These are phyloP conservation scores for Chlorocebus sabaeus DNA, from an alignment of 2,113 vertebrate species.

Conservation along the genomic window DNA sequence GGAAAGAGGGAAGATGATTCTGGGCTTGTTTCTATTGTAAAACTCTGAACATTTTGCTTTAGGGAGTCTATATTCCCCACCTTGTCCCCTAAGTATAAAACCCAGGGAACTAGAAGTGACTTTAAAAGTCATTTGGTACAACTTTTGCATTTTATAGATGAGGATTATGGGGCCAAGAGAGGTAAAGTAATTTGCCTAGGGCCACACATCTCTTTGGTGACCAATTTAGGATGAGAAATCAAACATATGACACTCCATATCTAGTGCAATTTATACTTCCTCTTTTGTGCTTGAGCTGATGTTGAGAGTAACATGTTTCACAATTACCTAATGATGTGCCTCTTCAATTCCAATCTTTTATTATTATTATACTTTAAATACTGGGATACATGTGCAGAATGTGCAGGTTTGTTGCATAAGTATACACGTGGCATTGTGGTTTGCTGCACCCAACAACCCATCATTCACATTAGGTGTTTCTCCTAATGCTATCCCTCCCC, in stretches of 20 bases:
- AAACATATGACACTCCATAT: not conserved
- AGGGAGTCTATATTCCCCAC: not conserved
- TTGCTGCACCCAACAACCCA: no score
- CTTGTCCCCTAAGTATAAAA: conserved; percentile 21
- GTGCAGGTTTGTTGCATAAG: no score
- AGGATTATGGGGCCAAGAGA: conserved; percentile 36
- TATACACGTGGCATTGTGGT: no score
- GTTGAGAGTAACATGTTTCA: not conserved
- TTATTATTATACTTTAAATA: no score
- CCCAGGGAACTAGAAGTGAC: not conserved
- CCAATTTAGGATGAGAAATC: not conserved
- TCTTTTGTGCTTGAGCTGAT: not conserved
- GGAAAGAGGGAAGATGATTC: not conserved
- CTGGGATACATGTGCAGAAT: no score
- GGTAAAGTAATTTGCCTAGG: conserved; percentile 28
- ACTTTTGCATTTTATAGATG: conserved; percentile 47
- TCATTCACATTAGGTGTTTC: no score
- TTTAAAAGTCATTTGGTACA: conserved; percentile 36
- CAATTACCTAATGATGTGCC: not conserved
- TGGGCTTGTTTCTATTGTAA: not conserved
- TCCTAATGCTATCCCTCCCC: no score
- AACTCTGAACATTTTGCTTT: not conserved
- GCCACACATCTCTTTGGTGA: not conserved
- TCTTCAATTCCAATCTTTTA: not conserved
- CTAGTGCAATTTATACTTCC: not conserved